Evolutionary conservation across 2,888 invertebrate genomes (phyloP).

Genomic region (Meteorus colon): DNA sequence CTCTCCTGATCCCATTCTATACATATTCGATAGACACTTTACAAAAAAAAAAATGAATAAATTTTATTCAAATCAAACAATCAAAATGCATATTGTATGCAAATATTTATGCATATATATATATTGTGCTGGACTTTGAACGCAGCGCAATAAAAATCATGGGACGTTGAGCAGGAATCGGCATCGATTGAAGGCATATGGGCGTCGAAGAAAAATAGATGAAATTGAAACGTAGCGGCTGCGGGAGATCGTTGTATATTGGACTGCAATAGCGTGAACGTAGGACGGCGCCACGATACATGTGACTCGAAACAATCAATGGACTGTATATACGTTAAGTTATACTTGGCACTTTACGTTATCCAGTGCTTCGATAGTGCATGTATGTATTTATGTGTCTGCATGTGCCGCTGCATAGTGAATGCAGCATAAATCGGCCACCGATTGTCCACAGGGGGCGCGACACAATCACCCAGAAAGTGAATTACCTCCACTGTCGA

Average conservation of each 20-base stretch:
- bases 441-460: constrained; percentile 17
- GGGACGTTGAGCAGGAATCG: constrained; percentile 40
- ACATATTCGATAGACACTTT: too few relatives aligned
- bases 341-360: constrained; percentile 26
- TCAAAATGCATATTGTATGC: constrained; percentile 1
- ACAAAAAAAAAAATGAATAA: background rate
- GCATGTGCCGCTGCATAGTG: background rate
- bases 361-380: constrained; percentile 14
- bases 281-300: constrained; percentile 22
- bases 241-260: constrained; percentile 52
- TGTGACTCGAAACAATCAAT: constrained; percentile 22
- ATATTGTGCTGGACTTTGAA: constrained; percentile 9
- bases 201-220: constrained; percentile 39
- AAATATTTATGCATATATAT: background rate
- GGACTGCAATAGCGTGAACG: constrained; percentile 49
- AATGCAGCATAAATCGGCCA: constrained; percentile 17
- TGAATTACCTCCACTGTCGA: constrained; percentile 13
- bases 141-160: constrained; percentile 34
- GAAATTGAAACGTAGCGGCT: constrained; percentile 54
- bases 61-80: background rate
- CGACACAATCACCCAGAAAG: constrained; percentile 16
- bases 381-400: constrained; percentile 1
- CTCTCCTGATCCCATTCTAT: too few relatives aligned
- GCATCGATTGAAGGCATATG: constrained; percentile 28
- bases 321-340: constrained; percentile 14